Evolutionary conservation across 2,888 invertebrate genomes (phyloP), one percentile per base, ranked within the genome.

Genomic region (Dryocosmus kuriphilus): DNA sequence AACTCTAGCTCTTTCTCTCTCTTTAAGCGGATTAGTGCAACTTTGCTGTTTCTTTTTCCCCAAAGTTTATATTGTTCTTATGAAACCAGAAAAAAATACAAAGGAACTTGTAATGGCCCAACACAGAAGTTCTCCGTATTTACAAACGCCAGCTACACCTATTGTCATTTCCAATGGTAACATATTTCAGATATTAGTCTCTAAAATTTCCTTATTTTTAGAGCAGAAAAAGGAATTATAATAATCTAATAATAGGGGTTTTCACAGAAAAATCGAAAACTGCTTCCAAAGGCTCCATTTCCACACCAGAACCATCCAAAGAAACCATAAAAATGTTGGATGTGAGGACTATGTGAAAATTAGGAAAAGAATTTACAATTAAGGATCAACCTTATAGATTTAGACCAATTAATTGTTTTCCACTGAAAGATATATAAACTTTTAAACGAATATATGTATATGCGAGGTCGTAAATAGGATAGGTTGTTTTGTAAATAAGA

Each of bases 41-140:
- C 86, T 94, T 57, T 91, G 90, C 8, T 93, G 93, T 79, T 88
- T 94, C 22, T 93, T 94, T 84, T 91, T 93, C 55, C 93, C 93
- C 0, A 94, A 94, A 86, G 89, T 93, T 11, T 94, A 94, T 89
- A 92, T 93, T 73, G 93, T 94, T 4, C 88, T 94, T 35, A 91
- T 92, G 82, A 93, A 93, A 79, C 94, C 94, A 2, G 93, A 93
- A 83, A 94, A 94, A 86, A 94, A 94, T 86, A 94, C 94, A 1
- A 92, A 92, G 79, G 93, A 94, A 82, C 92, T 92, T 2, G 93
- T 94, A 14, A 94, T 94, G 94, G 85, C 88, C 0, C 86, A 88
- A 32, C 89, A 88, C 80, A 83, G 90, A 30, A 89, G 89, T 76
- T 89, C 90, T 4, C 89, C 90, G 11, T 87, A 88, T 51, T 81